Conservation (phyloP, 2,797 vertebrate genomes). For the Coregonus ussuriensis region DNA sequence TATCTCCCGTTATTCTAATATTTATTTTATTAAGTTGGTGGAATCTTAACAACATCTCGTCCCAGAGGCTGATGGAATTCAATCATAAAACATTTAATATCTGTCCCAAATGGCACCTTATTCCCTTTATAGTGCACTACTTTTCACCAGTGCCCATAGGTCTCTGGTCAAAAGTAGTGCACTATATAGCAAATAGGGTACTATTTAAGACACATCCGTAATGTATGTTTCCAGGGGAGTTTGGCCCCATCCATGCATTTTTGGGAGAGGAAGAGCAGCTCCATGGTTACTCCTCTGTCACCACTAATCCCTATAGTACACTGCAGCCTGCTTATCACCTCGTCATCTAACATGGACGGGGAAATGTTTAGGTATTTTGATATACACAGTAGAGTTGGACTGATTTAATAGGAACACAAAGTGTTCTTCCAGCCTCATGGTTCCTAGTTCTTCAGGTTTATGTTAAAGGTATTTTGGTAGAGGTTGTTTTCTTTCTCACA, state of each 20-base stretch:
- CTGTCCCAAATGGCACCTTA: not conserved
- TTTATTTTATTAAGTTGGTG: conserved; percentile 62
- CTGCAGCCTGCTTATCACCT: conserved; percentile 1
- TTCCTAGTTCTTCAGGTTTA: not conserved
- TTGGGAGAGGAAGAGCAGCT: conserved; percentile 5
- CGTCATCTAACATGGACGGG: not conserved
- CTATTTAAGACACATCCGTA: not conserved
- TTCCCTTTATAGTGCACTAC: not conserved
- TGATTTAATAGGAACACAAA: not conserved
- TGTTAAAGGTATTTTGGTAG: not conserved
- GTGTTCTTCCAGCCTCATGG: not conserved
- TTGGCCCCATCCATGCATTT: conserved; percentile 22
- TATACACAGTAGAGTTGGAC: not conserved
- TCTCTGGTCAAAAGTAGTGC: no score
- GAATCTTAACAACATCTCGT: conserved; percentile 47
- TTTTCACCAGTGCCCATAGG: not conserved
- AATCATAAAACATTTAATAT: conserved; percentile 17
- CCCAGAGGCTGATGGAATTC: conserved; percentile 36
- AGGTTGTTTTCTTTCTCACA: no score
- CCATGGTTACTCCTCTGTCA: conserved; percentile 2
- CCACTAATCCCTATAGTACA: not conserved
- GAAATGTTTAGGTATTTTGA: conserved; percentile 4
- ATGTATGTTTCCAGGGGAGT: conserved; percentile 22
- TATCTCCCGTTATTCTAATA: conserved; percentile 57
- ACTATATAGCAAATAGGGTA: no score